Evolutionary conservation across 2,113 vertebrate species (phyloP), one percentile per base, ranked within the genome.

Genomic region (Stercorarius parasiticus): DNA sequence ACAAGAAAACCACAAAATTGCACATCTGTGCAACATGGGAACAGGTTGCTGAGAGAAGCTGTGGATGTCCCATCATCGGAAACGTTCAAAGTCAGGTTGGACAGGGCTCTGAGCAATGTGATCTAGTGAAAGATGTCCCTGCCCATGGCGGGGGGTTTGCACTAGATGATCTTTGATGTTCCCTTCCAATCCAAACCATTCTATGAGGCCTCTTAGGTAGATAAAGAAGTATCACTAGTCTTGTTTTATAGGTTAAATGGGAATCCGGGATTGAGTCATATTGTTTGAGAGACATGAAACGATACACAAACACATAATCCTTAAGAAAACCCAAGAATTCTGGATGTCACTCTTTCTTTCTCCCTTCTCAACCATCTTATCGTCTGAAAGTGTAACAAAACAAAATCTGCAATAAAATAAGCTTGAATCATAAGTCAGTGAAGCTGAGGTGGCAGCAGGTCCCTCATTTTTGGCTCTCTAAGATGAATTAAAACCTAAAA

Each of bases 1-100:
- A 52, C 58, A 87, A 42, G 22, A 93, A 88, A 88, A 42, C n/a
- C 79, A 69, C 55, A 50, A 45, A 56, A 55, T 17, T 36, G 17
- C 29, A 2, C 3, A 0, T 9, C 12, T 3, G 6, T n/a, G 17
- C 50, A 77, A 13, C 15, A 13, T 2, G 4, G 73, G 62, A 86
- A 55, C 6, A 40, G 13, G 14, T 17, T 90, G 34, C 21, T 78
- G 38, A 21, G 49, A 26, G 81, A 72, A 80, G 29, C 13, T 64
- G 40, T 16, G 36, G n/a, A 14, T 73, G 8, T 15, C 10, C 4
- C 20, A 30, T 30, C 36, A 21, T 0, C 78, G 20, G 42, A 79
- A 74, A 16, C 42, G 27, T 50, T 88, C 43, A 47, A 80, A 64
- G 4, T 9, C 40, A 61, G 59, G 34, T 11, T 82, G 27, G 45